Percentiles rank a stretch among this genome's conserved stretches.
Conservation (phyloP, 2,113 vertebrate genomes). For the Nannospalax galili region DNA sequence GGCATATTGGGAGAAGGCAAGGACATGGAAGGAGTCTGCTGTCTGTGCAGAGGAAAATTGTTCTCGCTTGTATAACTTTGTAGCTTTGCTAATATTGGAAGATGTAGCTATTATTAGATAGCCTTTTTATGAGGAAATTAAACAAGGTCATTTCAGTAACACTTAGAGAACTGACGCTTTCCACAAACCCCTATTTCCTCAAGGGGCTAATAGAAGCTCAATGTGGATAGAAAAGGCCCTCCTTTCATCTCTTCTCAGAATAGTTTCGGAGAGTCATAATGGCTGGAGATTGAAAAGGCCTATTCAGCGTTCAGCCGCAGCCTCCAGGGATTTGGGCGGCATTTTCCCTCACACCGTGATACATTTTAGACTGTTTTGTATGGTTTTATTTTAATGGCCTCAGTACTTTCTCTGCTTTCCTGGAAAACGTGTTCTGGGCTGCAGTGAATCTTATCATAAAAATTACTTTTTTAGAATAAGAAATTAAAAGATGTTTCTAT, state of each 20-base stretch:
- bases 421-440: constrained; percentile 59
- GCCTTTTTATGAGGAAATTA: constrained; percentile 73
- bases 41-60: constrained; percentile 54
- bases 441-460: constrained; percentile 37
- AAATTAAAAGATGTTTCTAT: constrained; percentile 46
- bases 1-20: constrained; percentile 57
- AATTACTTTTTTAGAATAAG: constrained; percentile 53
- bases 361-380: constrained; percentile 68
- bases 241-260: constrained; percentile 71
- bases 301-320: constrained; percentile 51
- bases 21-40: constrained; percentile 63
- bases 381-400: constrained; percentile 71
- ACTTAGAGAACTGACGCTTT: constrained; percentile 69
- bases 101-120: constrained; percentile 67
- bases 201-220: constrained; percentile 68
- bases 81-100: constrained; percentile 68
- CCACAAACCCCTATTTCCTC: constrained; percentile 66
- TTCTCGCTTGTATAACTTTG: constrained; percentile 56
- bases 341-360: constrained; percentile 44
- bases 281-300: constrained; percentile 73
- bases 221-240: constrained; percentile 62
- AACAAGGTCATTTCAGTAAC: constrained; percentile 74
- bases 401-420: constrained; percentile 12
- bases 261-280: constrained; percentile 67
- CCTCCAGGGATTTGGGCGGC: constrained; percentile 59